Conservation (phyloP, 2,797 vertebrate genomes). For the Lycodopsis pacificus region DNA sequence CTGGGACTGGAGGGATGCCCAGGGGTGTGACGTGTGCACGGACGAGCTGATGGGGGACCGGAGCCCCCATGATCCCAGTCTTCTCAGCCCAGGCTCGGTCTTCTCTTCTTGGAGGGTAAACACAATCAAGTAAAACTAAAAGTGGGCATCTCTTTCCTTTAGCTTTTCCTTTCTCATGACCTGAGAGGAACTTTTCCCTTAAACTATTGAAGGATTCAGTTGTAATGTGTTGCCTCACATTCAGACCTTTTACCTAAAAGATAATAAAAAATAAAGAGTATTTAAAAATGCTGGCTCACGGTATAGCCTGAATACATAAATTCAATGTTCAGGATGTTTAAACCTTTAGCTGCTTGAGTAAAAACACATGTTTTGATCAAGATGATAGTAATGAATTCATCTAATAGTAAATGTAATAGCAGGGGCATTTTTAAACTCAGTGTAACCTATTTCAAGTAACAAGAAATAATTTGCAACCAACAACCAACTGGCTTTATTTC, state of each 20-base stretch:
- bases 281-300: neutral
- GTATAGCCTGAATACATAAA: neutral
- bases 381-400: neutral
- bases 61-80: conserved; percentile 81
- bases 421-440: neutral
- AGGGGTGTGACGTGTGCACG: conserved; percentile 89
- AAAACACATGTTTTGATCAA: neutral
- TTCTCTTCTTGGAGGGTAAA: conserved; percentile 96
- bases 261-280: neutral
- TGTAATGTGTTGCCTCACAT: neutral
- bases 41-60: conserved; percentile 91
- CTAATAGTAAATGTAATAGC: neutral
- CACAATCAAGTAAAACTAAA: neutral
- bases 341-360: neutral
- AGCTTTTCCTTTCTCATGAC: neutral
- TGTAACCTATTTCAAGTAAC: neutral
- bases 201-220: neutral
- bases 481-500: neutral
- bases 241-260: neutral
- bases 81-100: conserved; percentile 92
- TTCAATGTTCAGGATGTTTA: neutral
- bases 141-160: neutral
- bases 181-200: neutral
- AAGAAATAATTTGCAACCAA: neutral
- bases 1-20: conserved; percentile 95